Percentiles rank a stretch among this genome's conserved stretches.
phyloP scores from a whole-genome alignment of 2,888 invertebrate species.

The Alloscopus bannaensis region DNA sequence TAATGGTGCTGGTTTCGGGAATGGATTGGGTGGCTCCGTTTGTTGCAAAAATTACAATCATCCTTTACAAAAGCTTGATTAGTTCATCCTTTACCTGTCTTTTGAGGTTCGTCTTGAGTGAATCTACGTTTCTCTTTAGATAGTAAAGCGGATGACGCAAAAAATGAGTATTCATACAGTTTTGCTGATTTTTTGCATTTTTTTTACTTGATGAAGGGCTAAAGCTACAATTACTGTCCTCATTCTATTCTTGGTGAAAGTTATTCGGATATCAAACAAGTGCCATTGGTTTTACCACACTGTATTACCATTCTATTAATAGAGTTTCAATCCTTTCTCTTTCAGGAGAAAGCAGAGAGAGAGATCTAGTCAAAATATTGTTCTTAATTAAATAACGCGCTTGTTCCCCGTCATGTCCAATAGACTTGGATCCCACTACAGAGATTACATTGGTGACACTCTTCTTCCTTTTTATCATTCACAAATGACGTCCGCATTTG shows the following conservation, averaged over 20 bases:
- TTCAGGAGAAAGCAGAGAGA: no score
- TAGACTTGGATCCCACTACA: no score
- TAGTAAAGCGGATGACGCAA: neutral
- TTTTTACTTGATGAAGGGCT: neutral
- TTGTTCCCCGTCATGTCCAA: no score
- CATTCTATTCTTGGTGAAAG: neutral
- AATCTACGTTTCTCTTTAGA: neutral
- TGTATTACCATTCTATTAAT: no score
- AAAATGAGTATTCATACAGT: neutral
- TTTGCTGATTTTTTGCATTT: neutral
- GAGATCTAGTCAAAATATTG: no score
- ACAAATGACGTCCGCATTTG: no score
- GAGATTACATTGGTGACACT: no score
- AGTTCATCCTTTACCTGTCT: neutral
- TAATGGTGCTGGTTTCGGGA: neutral
- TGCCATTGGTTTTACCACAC: no score
- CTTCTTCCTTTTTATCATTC: no score
- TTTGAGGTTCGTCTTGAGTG: neutral
- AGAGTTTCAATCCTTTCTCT: no score
- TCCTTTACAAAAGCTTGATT: neutral
- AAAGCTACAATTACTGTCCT: neutral
- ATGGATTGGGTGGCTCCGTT: neutral
- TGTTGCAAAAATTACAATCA: neutral
- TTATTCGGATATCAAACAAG: neutral
- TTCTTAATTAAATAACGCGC: no score